Base-by-base conservation (phyloP, 2,113 vertebrate species). In the Neotragus moschatus region DNA sequence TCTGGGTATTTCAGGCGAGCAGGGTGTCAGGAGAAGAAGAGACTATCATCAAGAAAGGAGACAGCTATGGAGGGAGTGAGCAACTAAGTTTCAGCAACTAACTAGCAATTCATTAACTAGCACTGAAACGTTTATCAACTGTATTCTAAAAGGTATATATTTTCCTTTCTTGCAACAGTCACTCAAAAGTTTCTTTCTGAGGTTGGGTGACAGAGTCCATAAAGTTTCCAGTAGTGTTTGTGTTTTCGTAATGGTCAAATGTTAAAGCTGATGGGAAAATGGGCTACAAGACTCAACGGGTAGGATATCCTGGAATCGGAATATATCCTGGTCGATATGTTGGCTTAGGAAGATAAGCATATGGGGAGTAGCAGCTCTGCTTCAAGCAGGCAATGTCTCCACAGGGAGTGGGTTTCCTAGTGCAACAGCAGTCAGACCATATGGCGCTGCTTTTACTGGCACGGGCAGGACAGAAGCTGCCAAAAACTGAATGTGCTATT, bases 361-460 rank as follows among this genome's bases (percentile, higher is more conserved):
- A 61, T 16, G 90, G 86, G 51, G 28, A 92, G 43, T 26, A 63
- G 91, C 1, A 2, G 86, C 84, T 89, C 95, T 63, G 89, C 85
- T 93, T 89, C 56, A 63, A 4, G 70, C 90, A 88, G 82, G 77
- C 84, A 56, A 13, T 6, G 56, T 88, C 92, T 51, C 84, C 26
- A 2, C 51, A 63, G 49, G 75, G 56, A 39, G 93, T 82, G 92
- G 93, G 91, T 53, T 95, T 97, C 92, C 92, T 53, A 28, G 63
- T 7, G 6, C 21, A 88, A 86, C 63, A 97, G 92, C 88, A 95
- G 81, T 75, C 91, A 47, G 4, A 51, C 91, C 97, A 97, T 96
- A 97, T 84, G 97, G 88, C 53, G 77, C 26, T 82, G 53, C 47
- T 89, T 93, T 91, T 63, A 95, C 14, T 97, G 96, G 97, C 96